Evolutionary conservation across 2,113 vertebrate genomes (phyloP).

Genomic region (Platysteira castanea): DNA sequence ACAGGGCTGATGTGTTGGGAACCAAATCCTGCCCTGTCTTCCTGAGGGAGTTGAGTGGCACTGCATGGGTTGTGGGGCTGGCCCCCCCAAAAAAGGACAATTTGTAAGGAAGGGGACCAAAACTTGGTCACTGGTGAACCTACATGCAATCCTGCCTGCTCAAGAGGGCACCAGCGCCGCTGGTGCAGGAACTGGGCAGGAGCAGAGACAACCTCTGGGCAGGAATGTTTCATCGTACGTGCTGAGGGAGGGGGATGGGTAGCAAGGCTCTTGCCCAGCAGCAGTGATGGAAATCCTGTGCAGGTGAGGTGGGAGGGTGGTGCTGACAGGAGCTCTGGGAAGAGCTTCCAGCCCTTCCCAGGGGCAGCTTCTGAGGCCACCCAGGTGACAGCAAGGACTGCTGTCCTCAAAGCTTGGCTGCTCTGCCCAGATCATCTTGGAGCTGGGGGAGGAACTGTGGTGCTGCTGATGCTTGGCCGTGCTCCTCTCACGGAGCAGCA

Average conservation of each 20-base stretch:
- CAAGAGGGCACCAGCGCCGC: rapidly evolving
- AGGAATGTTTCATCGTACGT: background rate
- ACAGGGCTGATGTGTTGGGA: background rate
- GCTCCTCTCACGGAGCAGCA: background rate
- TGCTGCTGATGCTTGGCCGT: background rate
- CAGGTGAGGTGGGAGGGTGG: rapidly evolving
- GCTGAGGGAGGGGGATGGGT: rapidly evolving
- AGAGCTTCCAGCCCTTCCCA: background rate
- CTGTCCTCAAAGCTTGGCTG: background rate
- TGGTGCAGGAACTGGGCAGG: background rate
- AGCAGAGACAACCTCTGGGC: rapidly evolving
- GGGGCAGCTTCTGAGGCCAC: background rate
- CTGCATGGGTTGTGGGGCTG: rapidly evolving
- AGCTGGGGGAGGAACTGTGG: rapidly evolving
- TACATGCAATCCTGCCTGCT: rapidly evolving
- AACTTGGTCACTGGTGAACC: rapidly evolving
- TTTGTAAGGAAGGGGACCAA: background rate
- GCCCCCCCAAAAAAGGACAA: background rate
- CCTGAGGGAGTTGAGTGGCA: rapidly evolving
- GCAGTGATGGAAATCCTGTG: rapidly evolving
- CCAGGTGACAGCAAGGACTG: background rate
- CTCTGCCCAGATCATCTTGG: background rate
- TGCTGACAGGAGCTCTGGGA: background rate
- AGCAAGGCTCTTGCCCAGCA: background rate
- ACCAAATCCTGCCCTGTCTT: background rate